Percentiles rank a stretch among this genome's conserved stretches.
These are phyloP conservation scores for Rhopilema esculentum DNA, from an alignment of 30 jellyfish, hydroid and myxozoan species.

Conservation along the genomic window DNA sequence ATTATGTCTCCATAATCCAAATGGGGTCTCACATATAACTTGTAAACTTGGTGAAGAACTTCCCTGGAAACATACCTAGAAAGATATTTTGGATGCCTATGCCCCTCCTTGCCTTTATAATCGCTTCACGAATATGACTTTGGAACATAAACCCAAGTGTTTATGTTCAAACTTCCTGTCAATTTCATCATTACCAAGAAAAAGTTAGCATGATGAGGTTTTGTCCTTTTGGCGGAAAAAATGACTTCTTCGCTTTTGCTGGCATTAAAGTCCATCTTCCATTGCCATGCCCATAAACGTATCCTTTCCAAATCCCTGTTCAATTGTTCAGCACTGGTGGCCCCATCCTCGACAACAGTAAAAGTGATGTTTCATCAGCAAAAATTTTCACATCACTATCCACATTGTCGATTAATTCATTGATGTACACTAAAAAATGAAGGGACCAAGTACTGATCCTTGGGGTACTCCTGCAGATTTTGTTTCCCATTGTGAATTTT, in stretches of 20 bases:
- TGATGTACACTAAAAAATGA: constrained; percentile 57
- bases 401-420: constrained; percentile 62
- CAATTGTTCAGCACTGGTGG: too few species aligned
- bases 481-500: constrained; percentile 54
- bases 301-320: constrained; percentile 53
- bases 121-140: too few species aligned
- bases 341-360: too few species aligned
- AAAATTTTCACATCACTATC: constrained; percentile 54
- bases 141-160: constrained; percentile 16
- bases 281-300: too few species aligned
- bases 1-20: constrained; percentile 43
- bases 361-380: constrained; percentile 70
- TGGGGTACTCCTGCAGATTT: constrained; percentile 77
- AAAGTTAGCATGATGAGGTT: constrained; percentile 19
- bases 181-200: constrained; percentile 32
- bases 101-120: too few species aligned
- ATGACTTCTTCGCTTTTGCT: constrained; percentile 7
- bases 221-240: constrained; percentile 10
- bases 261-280: too few species aligned
- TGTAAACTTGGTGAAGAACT: constrained; percentile 2
- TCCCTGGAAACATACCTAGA: too few species aligned
- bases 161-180: constrained; percentile 20
- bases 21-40: constrained; percentile 6
- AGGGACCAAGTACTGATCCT: constrained; percentile 72
- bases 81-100: too few species aligned